These are phyloP conservation scores for Chirona hameri DNA, from an alignment of 2,888 invertebrate genomes.

Conservation along the genomic window DNA sequence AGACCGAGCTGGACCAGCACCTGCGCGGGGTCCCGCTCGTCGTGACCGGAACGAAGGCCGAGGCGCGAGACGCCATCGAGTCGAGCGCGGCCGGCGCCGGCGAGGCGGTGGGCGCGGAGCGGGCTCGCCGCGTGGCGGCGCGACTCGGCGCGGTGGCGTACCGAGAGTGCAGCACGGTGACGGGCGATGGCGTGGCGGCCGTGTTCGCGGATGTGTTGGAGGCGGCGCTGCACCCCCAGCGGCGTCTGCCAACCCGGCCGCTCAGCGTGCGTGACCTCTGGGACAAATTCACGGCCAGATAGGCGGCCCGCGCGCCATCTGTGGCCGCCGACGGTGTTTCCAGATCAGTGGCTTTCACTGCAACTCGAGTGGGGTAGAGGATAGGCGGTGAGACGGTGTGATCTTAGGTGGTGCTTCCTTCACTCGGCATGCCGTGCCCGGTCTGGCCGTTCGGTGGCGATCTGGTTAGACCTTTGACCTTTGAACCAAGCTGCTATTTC, in stretches of 20 bases:
- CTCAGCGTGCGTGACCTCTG: slow-evolving; percentile 22
- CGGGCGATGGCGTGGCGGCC: slow-evolving; percentile 2
- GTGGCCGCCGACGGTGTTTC: too few species aligned
- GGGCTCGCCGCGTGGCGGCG: neutral
- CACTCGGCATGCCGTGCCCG: too few species aligned
- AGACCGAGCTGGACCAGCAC: neutral
- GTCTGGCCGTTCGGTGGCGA: too few species aligned
- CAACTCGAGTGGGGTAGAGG: too few species aligned
- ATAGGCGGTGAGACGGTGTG: too few species aligned
- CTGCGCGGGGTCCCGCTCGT: neutral
- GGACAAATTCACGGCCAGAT: neutral
- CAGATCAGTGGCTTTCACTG: too few species aligned
- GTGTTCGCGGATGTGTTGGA: neutral
- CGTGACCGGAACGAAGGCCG: slow-evolving; percentile 2
- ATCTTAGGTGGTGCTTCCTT: too few species aligned
- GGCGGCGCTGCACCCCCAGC: neutral
- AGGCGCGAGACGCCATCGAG: slow-evolving; percentile 26
- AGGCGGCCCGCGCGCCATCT: too few species aligned
- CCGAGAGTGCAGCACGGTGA: slow-evolving; percentile 12
- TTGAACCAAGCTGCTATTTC: too few species aligned
- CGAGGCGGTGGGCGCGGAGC: neutral
- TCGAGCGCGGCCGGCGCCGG: neutral
- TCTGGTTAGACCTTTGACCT: too few species aligned
- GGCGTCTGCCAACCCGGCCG: neutral
- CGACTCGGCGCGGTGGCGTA: neutral